Evolutionary conservation across 23 tunicate genomes (phyloP), one percentile per base, ranked within the genome.

Genomic region (Halocynthia aurantium): DNA sequence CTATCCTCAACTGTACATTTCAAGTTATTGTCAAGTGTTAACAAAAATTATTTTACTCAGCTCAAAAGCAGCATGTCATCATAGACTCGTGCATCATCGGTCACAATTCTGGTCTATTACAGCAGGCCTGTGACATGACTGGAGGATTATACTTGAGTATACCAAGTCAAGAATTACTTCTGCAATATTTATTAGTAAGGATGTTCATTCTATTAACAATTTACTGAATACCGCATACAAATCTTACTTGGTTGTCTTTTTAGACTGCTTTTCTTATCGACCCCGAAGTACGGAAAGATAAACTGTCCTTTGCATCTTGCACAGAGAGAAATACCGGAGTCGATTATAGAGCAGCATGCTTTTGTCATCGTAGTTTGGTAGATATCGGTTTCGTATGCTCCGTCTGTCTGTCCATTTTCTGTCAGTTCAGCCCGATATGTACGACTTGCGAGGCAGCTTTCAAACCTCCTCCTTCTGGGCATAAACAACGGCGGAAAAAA

Each of bases 111-210:
- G 93, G 89, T 40, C 58, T 92, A 22, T 71, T 92, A 6, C 98
- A 92, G 52, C 98, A 92, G 69, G 85, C 98, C 6, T 92, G 98
- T 75, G 98, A 92, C 51, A 92, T 92, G 98, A 85, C 93, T 11
- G 71, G 80, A 11, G 98, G 98, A 0, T 49, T 92, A 10, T 92
- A 92, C 62, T 50, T 92, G 52, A 80, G 83, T 53, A 78, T 86
- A 8, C 88, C 92, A 2, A 50, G 73, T 7, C 85, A 86, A 60
- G 78, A 92, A 61, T 72, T 76, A n/a, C 62, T 92, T 67, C 81
- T 92, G 52, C 98, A 92, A 68, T 92, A 92, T 75, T 78, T 92
- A 78, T 52, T 92, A 78, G 98, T 92, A 78, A 76, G 77, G 20
- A 15, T 12, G 0, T 22, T 22, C n/a, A 15, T 60, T 60, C 64